A percentile compares a stretch with the other conserved stretches of the same genome.
Conservation (phyloP, 1,140 invertebrate species). For the Parapsyche elsis region DNA sequence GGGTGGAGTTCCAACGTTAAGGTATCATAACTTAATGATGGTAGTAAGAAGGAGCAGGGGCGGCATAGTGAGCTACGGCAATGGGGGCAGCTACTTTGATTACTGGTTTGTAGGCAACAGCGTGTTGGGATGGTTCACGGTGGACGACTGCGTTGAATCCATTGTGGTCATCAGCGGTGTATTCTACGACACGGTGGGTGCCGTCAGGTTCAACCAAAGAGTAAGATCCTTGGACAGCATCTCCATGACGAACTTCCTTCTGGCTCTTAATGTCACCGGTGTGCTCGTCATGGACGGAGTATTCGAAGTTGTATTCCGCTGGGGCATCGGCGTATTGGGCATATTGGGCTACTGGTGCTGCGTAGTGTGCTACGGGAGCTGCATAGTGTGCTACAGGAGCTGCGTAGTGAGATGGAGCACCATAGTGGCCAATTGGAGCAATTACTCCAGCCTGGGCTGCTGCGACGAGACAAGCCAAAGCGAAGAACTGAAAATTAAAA, state of each 20-base stretch:
- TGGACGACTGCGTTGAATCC: constrained; percentile 77
- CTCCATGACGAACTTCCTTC: constrained; percentile 70
- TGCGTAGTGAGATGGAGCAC: constrained; percentile 57
- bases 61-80: constrained; percentile 56
- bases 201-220: constrained; percentile 75
- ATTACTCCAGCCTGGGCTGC: constrained; percentile 44
- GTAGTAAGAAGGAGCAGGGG: constrained; percentile 49
- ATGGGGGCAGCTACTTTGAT: constrained; percentile 57
- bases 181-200: constrained; percentile 76
- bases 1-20: background rate
- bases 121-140: constrained; percentile 66
- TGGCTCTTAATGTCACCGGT: constrained; percentile 73
- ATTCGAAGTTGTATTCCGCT: constrained; percentile 67
- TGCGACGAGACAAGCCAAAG: constrained; percentile 41
- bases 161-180: constrained; percentile 77
- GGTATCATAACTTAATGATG: constrained; percentile 18
- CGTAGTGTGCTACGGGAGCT: constrained; percentile 50
- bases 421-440: constrained; percentile 57
- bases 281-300: constrained; percentile 67
- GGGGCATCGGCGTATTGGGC: constrained; percentile 58
- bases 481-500: constrained; percentile 35
- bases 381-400: constrained; percentile 56
- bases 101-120: constrained; percentile 61
- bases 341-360: constrained; percentile 44
- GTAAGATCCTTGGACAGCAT: constrained; percentile 71